Evolutionary conservation across 2,113 vertebrate species (phyloP), one percentile per base, ranked within the genome.

Genomic region (Tylochromis polylepis): DNA sequence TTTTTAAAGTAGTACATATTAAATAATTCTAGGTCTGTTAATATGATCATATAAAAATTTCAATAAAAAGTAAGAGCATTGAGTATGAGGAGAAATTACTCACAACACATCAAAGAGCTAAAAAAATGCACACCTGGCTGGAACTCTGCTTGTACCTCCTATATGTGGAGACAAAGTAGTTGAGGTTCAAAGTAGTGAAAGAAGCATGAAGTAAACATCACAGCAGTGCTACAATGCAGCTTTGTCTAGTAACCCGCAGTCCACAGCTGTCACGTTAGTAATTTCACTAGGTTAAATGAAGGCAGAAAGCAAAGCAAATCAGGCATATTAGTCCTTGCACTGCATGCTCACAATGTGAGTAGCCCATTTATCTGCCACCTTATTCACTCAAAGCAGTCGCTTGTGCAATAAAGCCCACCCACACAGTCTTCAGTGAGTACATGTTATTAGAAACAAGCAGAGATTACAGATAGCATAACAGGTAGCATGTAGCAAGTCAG

Each of bases 61-160:
- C 29, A 29, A 29, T 29, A 29, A 29, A 29, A 29, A 29, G 29
- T 29, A 29, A 29, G 29, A 29, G 29, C 29, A 29, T 65, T 65
- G 38, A 38, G 20, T 65, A 72, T 53, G 18, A 38, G 38, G 4
- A 18, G 7, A 46, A 51, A 31, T n/a, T 11, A 78, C 2, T 43
- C 22, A 81, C 18, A 82, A 31, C 56, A 84, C 15, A 58, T 11
- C 34, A 51, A 49, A 31, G 59, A 82, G 75, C 14, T 60, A 14
- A 18, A 65, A 34, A 55, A 20, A 38, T 83, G 29, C 91, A 95
- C 97, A 99, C 98, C 98, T 98, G 93, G 72, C 88, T 92, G 87
- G 85, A 90, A 89, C 89, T 96, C 96, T 88, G 96, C 94, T 46
- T 97, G 97, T 93, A 98, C 93, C 89, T 97, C 97, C 98, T 99